A percentile compares a stretch with the other conserved stretches of the same genome.
These are phyloP conservation scores for Caenorhabditis becei DNA, from an alignment of 2,888 invertebrate species.

Conservation along the genomic window DNA sequence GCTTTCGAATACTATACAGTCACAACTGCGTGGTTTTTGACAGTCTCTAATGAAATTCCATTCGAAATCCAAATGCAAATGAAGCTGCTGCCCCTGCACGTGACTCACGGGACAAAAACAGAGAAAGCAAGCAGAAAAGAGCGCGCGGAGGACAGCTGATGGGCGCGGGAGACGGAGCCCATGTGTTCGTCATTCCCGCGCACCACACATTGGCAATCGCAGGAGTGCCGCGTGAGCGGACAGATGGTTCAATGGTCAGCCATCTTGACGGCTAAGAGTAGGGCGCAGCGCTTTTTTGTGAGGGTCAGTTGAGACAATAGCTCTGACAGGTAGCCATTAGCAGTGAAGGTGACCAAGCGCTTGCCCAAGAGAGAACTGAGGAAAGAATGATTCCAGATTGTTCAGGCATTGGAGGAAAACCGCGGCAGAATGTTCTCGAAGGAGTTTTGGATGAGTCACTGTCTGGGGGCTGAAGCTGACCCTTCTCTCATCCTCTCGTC, in stretches of 20 bases:
- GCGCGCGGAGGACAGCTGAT: slow-evolving; percentile 39
- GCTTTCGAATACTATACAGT: not conserved
- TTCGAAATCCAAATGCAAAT: slow-evolving; percentile 39
- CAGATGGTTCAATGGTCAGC: slow-evolving; percentile 7
- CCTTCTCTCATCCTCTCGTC: slow-evolving; percentile 30
- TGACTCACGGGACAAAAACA: slow-evolving; percentile 24
- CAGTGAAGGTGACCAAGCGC: too few species aligned
- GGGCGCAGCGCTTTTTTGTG: not conserved
- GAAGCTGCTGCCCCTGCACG: slow-evolving; percentile 32
- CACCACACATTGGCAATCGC: not conserved
- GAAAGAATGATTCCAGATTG: too few species aligned
- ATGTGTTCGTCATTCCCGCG: slow-evolving; percentile 58
- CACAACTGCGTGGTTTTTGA: not conserved
- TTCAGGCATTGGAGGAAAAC: too few species aligned
- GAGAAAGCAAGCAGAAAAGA: slow-evolving; percentile 13
- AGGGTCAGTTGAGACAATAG: not conserved
- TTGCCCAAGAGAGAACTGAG: too few species aligned
- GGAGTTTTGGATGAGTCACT: slow-evolving; percentile 26
- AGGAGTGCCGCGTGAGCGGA: not conserved
- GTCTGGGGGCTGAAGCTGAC: slow-evolving; percentile 37
- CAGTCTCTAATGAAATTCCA: not conserved
- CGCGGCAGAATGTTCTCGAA: too few species aligned
- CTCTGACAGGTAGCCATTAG: not conserved
- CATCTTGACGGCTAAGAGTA: too few species aligned
- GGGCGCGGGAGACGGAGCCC: slow-evolving; percentile 5